A percentile compares a stretch with the other conserved stretches of the same genome.
phyloP scores from a whole-genome alignment of 1,140 invertebrate genomes.

The Ceratosolen fusciceps region DNA sequence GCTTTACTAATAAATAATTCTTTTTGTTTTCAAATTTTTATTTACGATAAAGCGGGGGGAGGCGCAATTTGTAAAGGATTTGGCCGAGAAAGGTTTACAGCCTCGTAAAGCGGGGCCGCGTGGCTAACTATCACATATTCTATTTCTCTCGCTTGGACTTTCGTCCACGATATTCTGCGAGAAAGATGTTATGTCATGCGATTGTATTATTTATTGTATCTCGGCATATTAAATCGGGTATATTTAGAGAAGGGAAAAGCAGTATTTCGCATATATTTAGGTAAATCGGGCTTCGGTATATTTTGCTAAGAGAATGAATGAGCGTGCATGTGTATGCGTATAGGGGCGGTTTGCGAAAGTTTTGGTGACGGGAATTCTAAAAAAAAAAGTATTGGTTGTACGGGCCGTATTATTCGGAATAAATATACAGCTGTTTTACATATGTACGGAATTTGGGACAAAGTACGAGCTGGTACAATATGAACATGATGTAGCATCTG shows the following conservation, averaged over 20 bases:
- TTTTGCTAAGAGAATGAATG: no score
- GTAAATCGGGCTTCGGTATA: no score
- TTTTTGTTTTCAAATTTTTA: slow-evolving; percentile 43
- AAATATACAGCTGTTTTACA: not conserved
- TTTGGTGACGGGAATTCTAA: no score
- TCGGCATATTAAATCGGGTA: no score
- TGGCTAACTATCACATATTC: slow-evolving; percentile 25
- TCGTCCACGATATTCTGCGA: slow-evolving; percentile 24
- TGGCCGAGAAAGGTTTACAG: slow-evolving; percentile 51
- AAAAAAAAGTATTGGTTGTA: not conserved
- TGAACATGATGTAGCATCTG: not conserved
- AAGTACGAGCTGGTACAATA: not conserved
- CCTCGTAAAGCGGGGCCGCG: slow-evolving; percentile 51
- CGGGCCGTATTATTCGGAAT: not conserved
- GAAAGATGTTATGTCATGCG: slow-evolving; percentile 41
- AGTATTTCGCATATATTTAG: no score
- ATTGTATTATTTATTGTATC: slow-evolving; percentile 44
- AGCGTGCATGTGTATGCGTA: no score
- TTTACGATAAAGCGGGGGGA: slow-evolving; percentile 21
- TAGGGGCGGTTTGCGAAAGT: no score
- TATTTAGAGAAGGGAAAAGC: no score
- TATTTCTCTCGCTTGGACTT: slow-evolving; percentile 14
- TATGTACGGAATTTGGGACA: not conserved
- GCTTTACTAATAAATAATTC: not conserved
- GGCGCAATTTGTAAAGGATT: slow-evolving; percentile 53